These are phyloP conservation scores for Metaphire vulgaris DNA, from an alignment of 1,140 invertebrate genomes.

Conservation along the genomic window DNA sequence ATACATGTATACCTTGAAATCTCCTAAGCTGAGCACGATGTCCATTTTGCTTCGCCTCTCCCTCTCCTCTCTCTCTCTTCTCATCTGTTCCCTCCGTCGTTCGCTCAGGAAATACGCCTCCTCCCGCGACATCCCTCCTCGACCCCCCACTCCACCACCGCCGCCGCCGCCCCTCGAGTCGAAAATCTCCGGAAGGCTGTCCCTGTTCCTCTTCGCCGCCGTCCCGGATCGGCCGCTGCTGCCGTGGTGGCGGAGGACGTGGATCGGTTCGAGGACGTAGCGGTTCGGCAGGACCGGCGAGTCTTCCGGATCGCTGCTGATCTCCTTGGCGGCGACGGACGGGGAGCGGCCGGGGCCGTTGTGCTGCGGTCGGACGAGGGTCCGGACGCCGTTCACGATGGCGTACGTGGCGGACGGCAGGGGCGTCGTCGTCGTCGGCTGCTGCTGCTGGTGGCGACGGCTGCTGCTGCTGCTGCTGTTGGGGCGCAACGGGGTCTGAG, in stretches of 20 bases:
- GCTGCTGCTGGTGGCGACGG: too few relatives aligned
- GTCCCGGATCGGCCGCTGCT: too few relatives aligned
- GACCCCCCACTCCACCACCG: too few relatives aligned
- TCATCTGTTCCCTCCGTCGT: slow-evolving; percentile 83
- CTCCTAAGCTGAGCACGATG: slow-evolving; percentile 47
- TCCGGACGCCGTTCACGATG: not conserved
- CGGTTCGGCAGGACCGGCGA: not conserved
- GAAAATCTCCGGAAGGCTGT: not conserved
- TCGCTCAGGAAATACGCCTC: slow-evolving; percentile 89
- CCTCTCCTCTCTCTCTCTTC: slow-evolving; percentile 80
- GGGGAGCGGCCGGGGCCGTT: not conserved
- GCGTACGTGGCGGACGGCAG: not conserved
- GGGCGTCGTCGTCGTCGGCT: too few relatives aligned
- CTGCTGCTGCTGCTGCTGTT: too few relatives aligned
- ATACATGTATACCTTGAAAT: slow-evolving; percentile 94
- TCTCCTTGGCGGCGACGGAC: not conserved
- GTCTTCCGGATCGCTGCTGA: not conserved
- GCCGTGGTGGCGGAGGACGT: too few relatives aligned
- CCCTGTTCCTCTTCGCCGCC: not conserved
- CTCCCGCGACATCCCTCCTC: slow-evolving; percentile 75
- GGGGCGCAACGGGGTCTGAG: slow-evolving; percentile 26
- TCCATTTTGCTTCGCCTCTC: slow-evolving; percentile 57
- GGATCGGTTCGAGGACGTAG: not conserved
- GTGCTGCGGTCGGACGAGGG: not conserved
- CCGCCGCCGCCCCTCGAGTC: not conserved